A percentile compares a stretch with the other conserved stretches of the same genome.
Conservation (phyloP, 2,113 vertebrate species). For the Hassar affinis region DNA sequence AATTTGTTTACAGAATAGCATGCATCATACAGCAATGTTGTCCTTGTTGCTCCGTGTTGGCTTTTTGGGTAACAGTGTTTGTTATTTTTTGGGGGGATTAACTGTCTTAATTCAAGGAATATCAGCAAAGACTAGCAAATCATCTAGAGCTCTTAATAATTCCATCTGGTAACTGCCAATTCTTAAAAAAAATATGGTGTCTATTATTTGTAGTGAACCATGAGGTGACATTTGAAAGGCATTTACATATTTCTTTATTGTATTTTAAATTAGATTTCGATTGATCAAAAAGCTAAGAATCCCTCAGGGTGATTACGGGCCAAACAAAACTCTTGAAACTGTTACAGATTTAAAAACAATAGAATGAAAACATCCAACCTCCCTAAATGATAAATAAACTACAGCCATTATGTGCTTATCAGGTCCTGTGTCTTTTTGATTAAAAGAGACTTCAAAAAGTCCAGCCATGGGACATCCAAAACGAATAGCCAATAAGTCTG, state of each 20-base stretch:
- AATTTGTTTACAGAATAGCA: too few relatives aligned
- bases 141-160: neutral
- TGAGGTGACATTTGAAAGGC: neutral
- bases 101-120: too few relatives aligned
- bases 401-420: conserved; percentile 22
- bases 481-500: conserved; percentile 35
- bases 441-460: conserved; percentile 36
- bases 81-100: neutral
- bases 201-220: neutral
- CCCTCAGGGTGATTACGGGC: neutral
- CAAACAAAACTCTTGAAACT: neutral
- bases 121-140: too few relatives aligned
- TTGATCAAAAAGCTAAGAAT: neutral
- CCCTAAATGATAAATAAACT: conserved; percentile 16
- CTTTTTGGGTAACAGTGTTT: neutral
- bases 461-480: neutral
- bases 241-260: neutral
- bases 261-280: neutral
- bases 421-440: conserved; percentile 12
- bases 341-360: neutral
- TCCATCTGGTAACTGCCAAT: neutral
- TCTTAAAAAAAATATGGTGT: too few relatives aligned
- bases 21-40: too few relatives aligned
- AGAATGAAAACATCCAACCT: conserved; percentile 1
- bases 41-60: too few relatives aligned